These are phyloP conservation scores for Yponomeuta malinellus DNA, from an alignment of 2,888 invertebrate species.

Conservation along the genomic window DNA sequence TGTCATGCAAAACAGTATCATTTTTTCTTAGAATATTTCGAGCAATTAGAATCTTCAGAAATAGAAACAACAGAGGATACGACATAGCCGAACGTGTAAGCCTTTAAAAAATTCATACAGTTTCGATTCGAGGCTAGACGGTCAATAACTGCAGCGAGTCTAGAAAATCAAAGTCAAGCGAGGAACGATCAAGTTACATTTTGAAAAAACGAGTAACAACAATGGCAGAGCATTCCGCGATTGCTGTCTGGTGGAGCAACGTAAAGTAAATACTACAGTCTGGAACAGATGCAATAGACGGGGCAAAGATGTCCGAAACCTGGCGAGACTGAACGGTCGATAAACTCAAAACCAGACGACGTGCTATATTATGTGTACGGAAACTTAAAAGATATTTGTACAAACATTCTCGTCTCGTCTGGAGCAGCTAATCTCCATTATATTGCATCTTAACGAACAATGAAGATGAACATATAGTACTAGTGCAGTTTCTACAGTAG, in stretches of 20 bases:
- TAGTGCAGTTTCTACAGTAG: neutral
- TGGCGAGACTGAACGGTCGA: constrained; percentile 55
- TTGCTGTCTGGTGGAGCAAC: neutral
- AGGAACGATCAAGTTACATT: too few species aligned
- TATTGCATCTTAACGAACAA: constrained; percentile 1
- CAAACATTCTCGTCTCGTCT: neutral
- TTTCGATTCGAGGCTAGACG: neutral
- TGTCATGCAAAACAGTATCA: too few species aligned
- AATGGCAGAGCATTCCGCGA: neutral
- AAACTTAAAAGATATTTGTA: neutral
- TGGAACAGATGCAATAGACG: neutral
- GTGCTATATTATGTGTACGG: constrained; percentile 2
- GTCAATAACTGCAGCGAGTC: too few species aligned
- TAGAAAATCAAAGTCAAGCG: neutral
- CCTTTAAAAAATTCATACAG: neutral
- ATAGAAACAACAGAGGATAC: neutral
- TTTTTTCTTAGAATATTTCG: neutral
- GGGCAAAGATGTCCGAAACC: constrained; percentile 26
- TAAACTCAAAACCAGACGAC: constrained; percentile 37
- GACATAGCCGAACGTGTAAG: neutral
- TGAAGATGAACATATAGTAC: neutral
- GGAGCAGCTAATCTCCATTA: neutral
- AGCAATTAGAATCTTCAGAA: neutral
- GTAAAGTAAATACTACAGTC: neutral
- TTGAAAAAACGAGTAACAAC: neutral